Percentiles rank a stretch among this genome's conserved stretches.
These are phyloP conservation scores for Chymomyza costata DNA, from an alignment of 1,140 invertebrate species.

Conservation along the genomic window DNA sequence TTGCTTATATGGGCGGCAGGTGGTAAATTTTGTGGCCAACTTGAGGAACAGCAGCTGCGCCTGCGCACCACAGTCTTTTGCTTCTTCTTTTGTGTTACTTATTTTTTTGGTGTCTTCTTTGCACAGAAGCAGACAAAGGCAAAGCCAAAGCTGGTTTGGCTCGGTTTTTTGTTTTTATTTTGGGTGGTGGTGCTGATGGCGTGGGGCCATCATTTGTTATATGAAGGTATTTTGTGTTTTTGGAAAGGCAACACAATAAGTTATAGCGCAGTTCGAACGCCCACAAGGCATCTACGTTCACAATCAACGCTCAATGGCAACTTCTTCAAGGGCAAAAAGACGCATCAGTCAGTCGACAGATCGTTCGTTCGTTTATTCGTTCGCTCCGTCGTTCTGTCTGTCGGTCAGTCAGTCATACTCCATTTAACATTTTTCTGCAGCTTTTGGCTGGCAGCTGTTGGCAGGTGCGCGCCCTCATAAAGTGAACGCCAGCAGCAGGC, in stretches of 20 bases:
- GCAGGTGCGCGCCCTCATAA: constrained; percentile 71
- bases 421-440: constrained; percentile 36
- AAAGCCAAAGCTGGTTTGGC: constrained; percentile 47
- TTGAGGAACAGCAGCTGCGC: constrained; percentile 44
- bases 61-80: too few species aligned
- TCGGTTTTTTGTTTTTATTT: constrained; percentile 14
- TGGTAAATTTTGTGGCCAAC: constrained; percentile 65
- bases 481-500: constrained; percentile 24
- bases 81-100: constrained; percentile 17
- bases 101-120: constrained; percentile 53
- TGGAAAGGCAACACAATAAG: constrained; percentile 9
- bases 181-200: constrained; percentile 9
- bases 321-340: constrained; percentile 59
- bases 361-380: too few species aligned
- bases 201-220: constrained; percentile 12
- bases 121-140: constrained; percentile 36
- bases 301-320: constrained; percentile 19
- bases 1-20: constrained; percentile 66
- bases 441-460: constrained; percentile 67
- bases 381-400: too few species aligned
- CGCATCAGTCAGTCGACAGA: too few species aligned
- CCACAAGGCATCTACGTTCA: constrained; percentile 11
- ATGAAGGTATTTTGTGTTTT: constrained; percentile 29
- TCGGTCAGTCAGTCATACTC: constrained; percentile 14
- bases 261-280: neutral